Evolutionary conservation across 2,888 invertebrate species (phyloP), one percentile per base, ranked within the genome.

Genomic region (Cryptus viduatorius): DNA sequence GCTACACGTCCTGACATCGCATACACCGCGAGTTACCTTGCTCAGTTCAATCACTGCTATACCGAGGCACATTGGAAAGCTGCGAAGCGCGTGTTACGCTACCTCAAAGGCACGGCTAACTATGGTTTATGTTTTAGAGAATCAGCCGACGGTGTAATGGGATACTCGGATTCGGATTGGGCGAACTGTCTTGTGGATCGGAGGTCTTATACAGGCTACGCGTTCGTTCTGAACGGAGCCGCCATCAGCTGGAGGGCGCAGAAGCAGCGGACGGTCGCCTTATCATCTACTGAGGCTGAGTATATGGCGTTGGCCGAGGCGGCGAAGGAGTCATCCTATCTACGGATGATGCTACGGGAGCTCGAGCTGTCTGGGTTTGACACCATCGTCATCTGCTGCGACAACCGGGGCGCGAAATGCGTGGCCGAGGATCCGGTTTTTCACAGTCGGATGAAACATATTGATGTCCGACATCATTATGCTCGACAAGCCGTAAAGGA

Each of bases 1-100:
- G 72, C 77, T 12, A 86, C 85, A 0, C 73, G 85, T 1, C 86
- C 85, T 16, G 86, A 85, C 73, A 82, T 86, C 10, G 77, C 82
- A 10, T 77, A 82, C 48, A 78, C 80, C 8, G 79, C 73, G 46
- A 86, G 82, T 50, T 31, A 37, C 42, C 59, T 85, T 3, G 79
- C 72, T 31, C 77, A 79, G 29, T 84, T 83, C 16, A 76, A 76
- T 24, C 44, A 73, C 12, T 19, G 53, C 14, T 29, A 64, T 10
- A 67, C 64, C 3, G 42, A 72, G 19, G 14, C 48, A 19, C 79
- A 86, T 59, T 86, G 84, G 81, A 65, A 67, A n/a, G n/a, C n/a
- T n/a, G n/a, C n/a, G n/a, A n/a, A n/a, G n/a, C n/a, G n/a, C n/a
- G n/a, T n/a, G n/a, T n/a, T n/a, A n/a, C n/a, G n/a, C n/a, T n/a